A percentile compares a stretch with the other conserved stretches of the same genome.
These are phyloP conservation scores for Malacoraja senta DNA, from an alignment of 2,797 vertebrate species.

Conservation along the genomic window DNA sequence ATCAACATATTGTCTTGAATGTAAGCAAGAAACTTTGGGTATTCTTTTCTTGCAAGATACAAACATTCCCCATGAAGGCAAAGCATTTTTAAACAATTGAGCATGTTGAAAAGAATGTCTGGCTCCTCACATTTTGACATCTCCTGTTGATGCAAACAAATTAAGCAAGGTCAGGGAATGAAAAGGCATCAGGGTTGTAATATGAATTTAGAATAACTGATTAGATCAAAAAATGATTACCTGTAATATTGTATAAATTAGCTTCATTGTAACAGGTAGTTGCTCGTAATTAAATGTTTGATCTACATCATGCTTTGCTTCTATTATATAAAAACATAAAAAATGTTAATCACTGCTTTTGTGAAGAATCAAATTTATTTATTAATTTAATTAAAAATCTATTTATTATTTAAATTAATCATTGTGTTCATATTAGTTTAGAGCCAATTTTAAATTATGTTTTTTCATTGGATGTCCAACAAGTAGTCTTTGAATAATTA, in stretches of 20 bases:
- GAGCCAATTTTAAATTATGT: slow-evolving; percentile 38
- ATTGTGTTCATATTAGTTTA: not conserved
- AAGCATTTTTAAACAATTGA: slow-evolving; percentile 90
- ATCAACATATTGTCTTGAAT: slow-evolving; percentile 96
- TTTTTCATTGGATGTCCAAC: not conserved
- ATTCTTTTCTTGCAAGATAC: slow-evolving; percentile 83
- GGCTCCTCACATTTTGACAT: slow-evolving; percentile 96
- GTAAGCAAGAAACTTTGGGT: slow-evolving; percentile 84
- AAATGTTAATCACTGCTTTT: not conserved
- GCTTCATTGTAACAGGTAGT: slow-evolving; percentile 85
- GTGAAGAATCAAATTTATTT: not conserved
- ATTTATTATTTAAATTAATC: not conserved
- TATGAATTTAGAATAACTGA: slow-evolving; percentile 35
- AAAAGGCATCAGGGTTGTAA: slow-evolving; percentile 41
- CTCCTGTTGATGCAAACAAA: slow-evolving; percentile 64
- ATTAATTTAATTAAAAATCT: not conserved
- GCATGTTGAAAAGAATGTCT: slow-evolving; percentile 97
- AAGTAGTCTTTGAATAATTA: not conserved
- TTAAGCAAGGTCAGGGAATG: slow-evolving; percentile 34
- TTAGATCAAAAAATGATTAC: slow-evolving; percentile 52
- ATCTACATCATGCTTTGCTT: slow-evolving; percentile 82
- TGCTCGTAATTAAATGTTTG: slow-evolving; percentile 91
- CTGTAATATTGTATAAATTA: slow-evolving; percentile 97
- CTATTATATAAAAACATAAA: slow-evolving; percentile 53
- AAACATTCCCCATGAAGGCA: slow-evolving; percentile 93